Evolutionary conservation across 2,888 invertebrate species (phyloP), one percentile per base, ranked within the genome.

Genomic region (Phania funesta): DNA sequence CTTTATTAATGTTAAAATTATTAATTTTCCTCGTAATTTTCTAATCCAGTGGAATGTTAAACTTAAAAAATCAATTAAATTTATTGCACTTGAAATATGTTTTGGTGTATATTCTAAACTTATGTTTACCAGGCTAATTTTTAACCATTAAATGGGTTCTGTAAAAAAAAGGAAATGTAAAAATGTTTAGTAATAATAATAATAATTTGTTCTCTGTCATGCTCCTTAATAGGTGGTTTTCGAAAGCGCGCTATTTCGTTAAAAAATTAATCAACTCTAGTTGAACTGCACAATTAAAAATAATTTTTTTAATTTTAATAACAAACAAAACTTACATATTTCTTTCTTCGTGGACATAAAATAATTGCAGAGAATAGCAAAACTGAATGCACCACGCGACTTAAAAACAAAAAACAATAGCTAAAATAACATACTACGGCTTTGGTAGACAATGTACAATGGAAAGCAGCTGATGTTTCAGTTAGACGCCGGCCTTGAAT

Each of bases 11-110:
- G n/a, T 18, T 32, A 3, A 7, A 18, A n/a, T 46, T 32, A 32
- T 18, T 44, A 7, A 9, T 35, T 2, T 3, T 44, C 5, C 8
- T 44, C 1, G n/a, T n/a, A 11, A 22, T 3, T 38, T 44, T 68
- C 44, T 22, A n/a, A n/a, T 13, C 8, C 16, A 22, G 35, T 35
- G 52, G 71, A 60, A 60, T 74, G 54, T 64, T 26, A 22, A 64
- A 52, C 41, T 35, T 20, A 0, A 48, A 48, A 46, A 41, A 24
- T 7, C 13, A 20, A 18, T 52, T 22, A 8, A 16, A n/a, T 22
- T 46, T 65, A 65, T 74, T 74, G 64, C 64, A 65, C 64, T 54
- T 38, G 4, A n/a, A n/a, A n/a, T n/a, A n/a, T 41, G 20, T 20
- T 44, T 41, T 54, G 13, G 18, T 11, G 29, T 7, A 52, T 41